Percentiles rank a stretch among this genome's conserved stretches.
Conservation (phyloP, 2,888 invertebrate genomes). For the Metopia argyrocephala region DNA sequence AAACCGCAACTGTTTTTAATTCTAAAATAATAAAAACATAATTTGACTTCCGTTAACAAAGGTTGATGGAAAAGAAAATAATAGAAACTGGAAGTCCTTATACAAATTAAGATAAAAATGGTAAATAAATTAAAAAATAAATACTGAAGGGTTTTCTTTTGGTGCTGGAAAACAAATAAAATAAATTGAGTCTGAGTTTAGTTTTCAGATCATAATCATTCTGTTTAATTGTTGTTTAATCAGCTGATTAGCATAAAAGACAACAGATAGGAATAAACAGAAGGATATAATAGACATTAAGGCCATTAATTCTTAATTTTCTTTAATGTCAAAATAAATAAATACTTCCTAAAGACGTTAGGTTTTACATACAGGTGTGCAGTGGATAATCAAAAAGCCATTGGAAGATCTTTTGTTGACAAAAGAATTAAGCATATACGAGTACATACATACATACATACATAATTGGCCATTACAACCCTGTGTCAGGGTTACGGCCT, state of each 20-base stretch:
- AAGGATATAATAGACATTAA: not conserved
- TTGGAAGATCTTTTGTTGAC: not conserved
- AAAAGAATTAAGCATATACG: not conserved
- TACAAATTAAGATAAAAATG: conserved; percentile 29
- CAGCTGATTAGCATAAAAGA: not conserved
- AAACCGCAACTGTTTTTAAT: conserved; percentile 26
- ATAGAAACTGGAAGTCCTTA: conserved; percentile 18
- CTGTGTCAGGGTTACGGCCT: too few relatives aligned
- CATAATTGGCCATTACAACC: too few relatives aligned
- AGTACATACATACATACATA: not conserved
- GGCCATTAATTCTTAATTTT: not conserved
- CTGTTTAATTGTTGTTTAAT: not conserved
- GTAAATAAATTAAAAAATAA: not conserved
- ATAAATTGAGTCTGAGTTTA: not conserved
- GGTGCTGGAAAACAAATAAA: too few relatives aligned
- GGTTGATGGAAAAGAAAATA: not conserved
- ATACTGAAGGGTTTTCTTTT: too few relatives aligned
- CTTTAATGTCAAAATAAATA: not conserved
- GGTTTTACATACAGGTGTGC: too few relatives aligned
- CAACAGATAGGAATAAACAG: not conserved
- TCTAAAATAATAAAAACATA: conserved; percentile 34
- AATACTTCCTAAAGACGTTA: too few relatives aligned
- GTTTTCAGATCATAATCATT: not conserved
- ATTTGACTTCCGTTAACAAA: conserved; percentile 51
- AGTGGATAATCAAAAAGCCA: too few relatives aligned